Conservation (phyloP, 2,888 invertebrate species). For the Chromoteleia sp. region DNA sequence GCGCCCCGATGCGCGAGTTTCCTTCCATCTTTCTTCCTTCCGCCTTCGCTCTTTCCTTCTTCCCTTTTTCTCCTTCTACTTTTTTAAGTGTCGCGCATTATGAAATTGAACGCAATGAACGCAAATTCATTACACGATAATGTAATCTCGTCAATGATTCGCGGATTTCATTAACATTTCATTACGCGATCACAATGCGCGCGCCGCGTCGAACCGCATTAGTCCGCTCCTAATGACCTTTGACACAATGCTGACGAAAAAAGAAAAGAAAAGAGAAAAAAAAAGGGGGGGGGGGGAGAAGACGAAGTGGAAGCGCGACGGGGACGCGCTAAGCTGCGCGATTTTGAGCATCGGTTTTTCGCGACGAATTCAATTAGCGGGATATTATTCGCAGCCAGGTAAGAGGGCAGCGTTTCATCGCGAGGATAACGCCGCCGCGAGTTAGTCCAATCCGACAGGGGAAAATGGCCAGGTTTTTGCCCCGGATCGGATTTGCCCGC, state of each 20-base stretch:
- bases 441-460: constrained; percentile 42
- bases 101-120: constrained; percentile 15
- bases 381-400: constrained; percentile 50
- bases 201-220: constrained; percentile 27
- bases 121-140: background rate
- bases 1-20: background rate
- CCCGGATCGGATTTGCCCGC: constrained; percentile 31
- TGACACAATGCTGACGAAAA: constrained; percentile 18
- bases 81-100: constrained; percentile 9
- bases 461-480: constrained; percentile 46
- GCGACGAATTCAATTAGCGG: constrained; percentile 58
- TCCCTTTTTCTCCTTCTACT: background rate
- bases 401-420: constrained; percentile 40
- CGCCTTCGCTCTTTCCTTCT: background rate
- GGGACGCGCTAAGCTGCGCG: too few species aligned
- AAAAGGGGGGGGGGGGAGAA: constrained; percentile 1
- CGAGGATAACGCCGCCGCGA: constrained; percentile 31
- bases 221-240: constrained; percentile 33
- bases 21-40: too few species aligned
- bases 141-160: constrained; percentile 10
- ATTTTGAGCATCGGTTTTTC: too few species aligned
- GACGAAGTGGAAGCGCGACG: background rate
- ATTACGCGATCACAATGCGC: constrained; percentile 25
- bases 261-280: constrained; percentile 16
- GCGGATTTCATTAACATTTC: constrained; percentile 33